phyloP scores from a whole-genome alignment of 2,113 vertebrate genomes.

The Acanthochromis polyacanthus region DNA sequence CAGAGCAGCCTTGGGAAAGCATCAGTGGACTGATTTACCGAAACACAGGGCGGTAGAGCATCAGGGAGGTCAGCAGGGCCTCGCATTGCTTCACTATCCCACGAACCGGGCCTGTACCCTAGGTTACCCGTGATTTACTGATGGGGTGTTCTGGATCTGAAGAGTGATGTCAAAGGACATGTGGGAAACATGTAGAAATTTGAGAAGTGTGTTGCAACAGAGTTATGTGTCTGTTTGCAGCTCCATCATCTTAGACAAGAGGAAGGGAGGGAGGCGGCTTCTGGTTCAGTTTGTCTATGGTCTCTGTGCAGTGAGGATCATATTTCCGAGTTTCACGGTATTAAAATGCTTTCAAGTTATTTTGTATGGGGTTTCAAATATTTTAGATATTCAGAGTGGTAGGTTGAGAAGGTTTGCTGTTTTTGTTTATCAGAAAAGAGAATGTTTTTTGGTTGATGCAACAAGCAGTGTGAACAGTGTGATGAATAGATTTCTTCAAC shows the following conservation, averaged over 20 bases:
- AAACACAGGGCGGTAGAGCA: conserved; percentile 51
- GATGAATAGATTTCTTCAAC: too few species aligned
- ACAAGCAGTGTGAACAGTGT: not conserved
- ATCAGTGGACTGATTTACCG: conserved; percentile 76
- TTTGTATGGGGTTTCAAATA: not conserved
- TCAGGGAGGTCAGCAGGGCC: conserved; percentile 65
- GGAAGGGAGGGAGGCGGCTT: not conserved
- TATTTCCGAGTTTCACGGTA: not conserved
- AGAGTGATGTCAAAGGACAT: conserved; percentile 61
- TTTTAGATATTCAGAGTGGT: not conserved
- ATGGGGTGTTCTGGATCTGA: conserved; percentile 55
- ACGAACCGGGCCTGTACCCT: conserved; percentile 55
- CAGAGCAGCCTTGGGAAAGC: conserved; percentile 76
- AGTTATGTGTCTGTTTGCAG: conserved; percentile 56
- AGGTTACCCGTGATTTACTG: conserved; percentile 76
- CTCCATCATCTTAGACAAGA: conserved; percentile 54
- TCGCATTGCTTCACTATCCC: conserved; percentile 64
- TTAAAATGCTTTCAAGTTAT: not conserved
- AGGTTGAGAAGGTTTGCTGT: not conserved
- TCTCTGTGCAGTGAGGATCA: conserved; percentile 2
- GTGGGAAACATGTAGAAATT: conserved; percentile 70
- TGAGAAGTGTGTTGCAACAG: conserved; percentile 67
- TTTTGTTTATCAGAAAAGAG: not conserved
- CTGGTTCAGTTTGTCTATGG: not conserved
- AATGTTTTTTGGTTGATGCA: not conserved